Percentiles rank a stretch among this genome's conserved stretches.
Evolutionary conservation across 2,797 vertebrate genomes (phyloP).

Genomic region (Gobio occitaniae): DNA sequence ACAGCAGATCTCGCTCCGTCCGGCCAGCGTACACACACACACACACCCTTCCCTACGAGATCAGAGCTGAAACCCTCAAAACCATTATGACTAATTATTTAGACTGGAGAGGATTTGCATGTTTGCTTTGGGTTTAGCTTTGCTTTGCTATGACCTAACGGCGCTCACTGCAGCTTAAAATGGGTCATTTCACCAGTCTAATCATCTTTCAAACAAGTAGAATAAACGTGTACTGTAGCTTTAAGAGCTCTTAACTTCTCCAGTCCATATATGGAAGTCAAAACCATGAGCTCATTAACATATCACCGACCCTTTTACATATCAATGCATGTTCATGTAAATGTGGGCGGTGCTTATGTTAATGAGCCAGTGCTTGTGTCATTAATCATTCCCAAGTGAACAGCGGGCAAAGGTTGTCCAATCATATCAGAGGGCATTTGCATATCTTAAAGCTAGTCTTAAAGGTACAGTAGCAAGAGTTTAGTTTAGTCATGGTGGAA

Average conservation of each 20-base stretch:
- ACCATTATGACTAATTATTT: conserved; percentile 10
- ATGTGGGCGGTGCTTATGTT: not conserved
- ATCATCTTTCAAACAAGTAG: not conserved
- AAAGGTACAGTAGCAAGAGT: conserved; percentile 6
- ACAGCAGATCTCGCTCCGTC: conserved; percentile 39
- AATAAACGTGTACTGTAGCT: not conserved
- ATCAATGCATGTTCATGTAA: not conserved
- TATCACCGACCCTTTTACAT: not conserved
- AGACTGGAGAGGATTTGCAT: not conserved
- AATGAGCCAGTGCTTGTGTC: too few relatives aligned
- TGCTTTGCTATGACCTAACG: conserved; percentile 14
- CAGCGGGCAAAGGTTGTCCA: not conserved
- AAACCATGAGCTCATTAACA: not conserved
- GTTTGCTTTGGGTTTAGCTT: conserved; percentile 7
- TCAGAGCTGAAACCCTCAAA: conserved; percentile 12
- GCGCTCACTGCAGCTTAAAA: not conserved
- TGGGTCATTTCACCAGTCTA: not conserved
- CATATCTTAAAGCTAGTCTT: not conserved
- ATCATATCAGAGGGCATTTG: not conserved
- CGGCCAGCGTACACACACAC: conserved; percentile 34
- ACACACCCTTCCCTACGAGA: conserved; percentile 23
- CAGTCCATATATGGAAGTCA: not conserved
- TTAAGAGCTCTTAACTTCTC: not conserved
- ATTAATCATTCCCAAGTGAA: not conserved
- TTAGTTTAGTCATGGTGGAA: not conserved